Conservation (phyloP, 2,797 vertebrate genomes). For the Peromyscus aztecus region DNA sequence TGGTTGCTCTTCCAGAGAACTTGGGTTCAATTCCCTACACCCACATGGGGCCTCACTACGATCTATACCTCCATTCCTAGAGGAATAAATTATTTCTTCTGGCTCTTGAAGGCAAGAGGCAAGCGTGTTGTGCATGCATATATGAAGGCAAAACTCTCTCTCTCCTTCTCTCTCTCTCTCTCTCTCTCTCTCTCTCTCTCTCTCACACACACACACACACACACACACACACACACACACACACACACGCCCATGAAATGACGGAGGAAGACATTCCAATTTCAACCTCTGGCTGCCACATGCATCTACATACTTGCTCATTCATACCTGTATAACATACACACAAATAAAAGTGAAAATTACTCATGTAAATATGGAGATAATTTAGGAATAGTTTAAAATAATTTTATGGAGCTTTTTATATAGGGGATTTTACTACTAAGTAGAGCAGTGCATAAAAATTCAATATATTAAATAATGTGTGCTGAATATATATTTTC, state of each 20-base stretch:
- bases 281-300: background rate
- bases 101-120: background rate
- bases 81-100: background rate
- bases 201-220: background rate
- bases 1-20: too few relatives aligned
- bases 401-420: background rate
- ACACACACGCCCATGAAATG: background rate
- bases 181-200: too few relatives aligned
- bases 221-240: background rate
- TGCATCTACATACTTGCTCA: background rate
- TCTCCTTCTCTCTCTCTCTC: too few relatives aligned
- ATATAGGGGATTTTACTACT: background rate
- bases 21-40: background rate
- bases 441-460: background rate
- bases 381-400: background rate
- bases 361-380: background rate
- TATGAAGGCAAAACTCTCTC: background rate
- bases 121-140: background rate
- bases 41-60: too few relatives aligned
- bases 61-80: background rate
- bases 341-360: background rate
- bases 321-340: background rate
- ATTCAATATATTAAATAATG: background rate
- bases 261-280: background rate
- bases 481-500: background rate